Percentiles rank a stretch among this genome's conserved stretches.
Conservation (phyloP, 2,888 invertebrate genomes). For the Pollenia amentaria region DNA sequence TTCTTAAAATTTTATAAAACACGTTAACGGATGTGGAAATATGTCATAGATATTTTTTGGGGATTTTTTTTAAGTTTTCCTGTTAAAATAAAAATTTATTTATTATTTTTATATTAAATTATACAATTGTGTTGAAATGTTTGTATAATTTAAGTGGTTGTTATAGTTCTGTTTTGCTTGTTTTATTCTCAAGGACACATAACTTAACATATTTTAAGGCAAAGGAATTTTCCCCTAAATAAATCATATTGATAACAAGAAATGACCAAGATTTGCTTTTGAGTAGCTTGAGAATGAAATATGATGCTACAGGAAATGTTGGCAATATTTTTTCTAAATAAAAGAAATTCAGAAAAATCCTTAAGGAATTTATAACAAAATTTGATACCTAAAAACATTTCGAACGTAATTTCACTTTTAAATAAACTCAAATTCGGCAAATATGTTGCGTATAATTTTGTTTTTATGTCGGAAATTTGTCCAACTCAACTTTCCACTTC, state of each 20-base stretch:
- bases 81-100: neutral
- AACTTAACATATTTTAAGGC: too few species aligned
- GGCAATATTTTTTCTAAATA: neutral
- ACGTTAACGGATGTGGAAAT: conserved; percentile 53
- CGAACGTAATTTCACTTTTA: conserved; percentile 29
- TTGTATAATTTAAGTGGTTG: neutral
- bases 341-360: neutral
- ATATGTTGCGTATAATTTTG: conserved; percentile 18
- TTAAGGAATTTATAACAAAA: conserved; percentile 17
- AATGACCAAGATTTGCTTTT: neutral
- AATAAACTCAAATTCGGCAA: neutral
- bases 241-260: conserved; percentile 18
- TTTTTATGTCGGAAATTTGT: neutral
- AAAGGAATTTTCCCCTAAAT: neutral
- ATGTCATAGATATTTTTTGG: conserved; percentile 41
- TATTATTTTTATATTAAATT: too few species aligned
- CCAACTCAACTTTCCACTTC: conserved; percentile 44
- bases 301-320: neutral
- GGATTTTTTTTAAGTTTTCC: conserved; percentile 24
- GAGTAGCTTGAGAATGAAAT: neutral
- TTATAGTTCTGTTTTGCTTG: too few species aligned
- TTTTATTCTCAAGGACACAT: too few species aligned
- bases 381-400: conserved; percentile 5
- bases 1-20: conserved; percentile 35
- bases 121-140: neutral